phyloP scores from a whole-genome alignment of 23 tunicate genomes.

The Aplidium turbinatum region DNA sequence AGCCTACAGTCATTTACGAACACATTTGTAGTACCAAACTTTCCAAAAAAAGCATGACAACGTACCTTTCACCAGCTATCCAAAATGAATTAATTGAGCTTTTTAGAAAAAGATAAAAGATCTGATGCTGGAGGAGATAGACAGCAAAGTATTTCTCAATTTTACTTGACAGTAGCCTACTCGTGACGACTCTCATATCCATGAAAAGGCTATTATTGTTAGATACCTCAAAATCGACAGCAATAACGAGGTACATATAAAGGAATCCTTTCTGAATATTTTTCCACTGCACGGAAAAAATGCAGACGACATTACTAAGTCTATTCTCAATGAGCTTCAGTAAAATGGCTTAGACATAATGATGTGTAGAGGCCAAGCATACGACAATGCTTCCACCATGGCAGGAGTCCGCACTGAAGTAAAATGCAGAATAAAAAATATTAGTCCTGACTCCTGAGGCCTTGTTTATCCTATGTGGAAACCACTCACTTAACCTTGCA shows the following conservation, averaged over 20 bases:
- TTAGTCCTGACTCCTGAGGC: conserved; percentile 20
- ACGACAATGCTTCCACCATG: conserved; percentile 42
- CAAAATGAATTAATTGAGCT: conserved; percentile 37
- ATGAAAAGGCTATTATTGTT: conserved; percentile 27
- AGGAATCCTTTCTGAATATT: conserved; percentile 26
- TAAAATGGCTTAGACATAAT: conserved; percentile 36
- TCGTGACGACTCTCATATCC: conserved; percentile 32
- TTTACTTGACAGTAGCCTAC: conserved; percentile 34
- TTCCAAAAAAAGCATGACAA: conserved; percentile 30
- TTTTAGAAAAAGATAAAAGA: conserved; percentile 31
- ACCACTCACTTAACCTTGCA: conserved; percentile 32
- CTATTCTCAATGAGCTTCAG: conserved; percentile 34
- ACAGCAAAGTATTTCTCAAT: conserved; percentile 31
- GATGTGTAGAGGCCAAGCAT: conserved; percentile 35
- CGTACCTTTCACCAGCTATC: conserved; percentile 38
- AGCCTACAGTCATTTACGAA: conserved; percentile 50
- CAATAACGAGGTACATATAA: conserved; percentile 28
- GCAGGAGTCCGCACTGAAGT: conserved; percentile 33
- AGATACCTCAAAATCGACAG: conserved; percentile 34
- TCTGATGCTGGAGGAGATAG: conserved; percentile 38
- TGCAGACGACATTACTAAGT: conserved; percentile 32
- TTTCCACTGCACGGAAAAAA: conserved; percentile 38
- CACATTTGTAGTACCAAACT: conserved; percentile 22
- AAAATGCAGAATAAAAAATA: conserved; percentile 30
- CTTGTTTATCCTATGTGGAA: conserved; percentile 9